Base-by-base conservation (phyloP, 2,113 vertebrate genomes). In the Herpetotheres cachinnans region DNA sequence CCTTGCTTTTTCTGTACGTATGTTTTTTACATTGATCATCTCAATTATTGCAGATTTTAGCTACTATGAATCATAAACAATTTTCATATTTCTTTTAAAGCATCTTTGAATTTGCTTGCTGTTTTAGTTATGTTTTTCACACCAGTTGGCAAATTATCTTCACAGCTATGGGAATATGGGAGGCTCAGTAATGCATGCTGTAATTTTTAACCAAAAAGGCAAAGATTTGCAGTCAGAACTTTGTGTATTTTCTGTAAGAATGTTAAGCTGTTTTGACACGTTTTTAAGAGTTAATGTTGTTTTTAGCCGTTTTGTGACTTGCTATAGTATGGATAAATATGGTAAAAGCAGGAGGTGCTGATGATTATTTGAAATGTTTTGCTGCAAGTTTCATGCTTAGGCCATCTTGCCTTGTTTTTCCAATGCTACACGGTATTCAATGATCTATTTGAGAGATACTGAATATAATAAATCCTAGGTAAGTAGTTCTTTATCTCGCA, bases 401-500 rank as follows among this genome's bases (percentile, higher is more conserved):
- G 36, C 86, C 73, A 70, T 82, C 73, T 79, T 93, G 65, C 65
- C 86, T 86, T 97, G 86, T 94, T 95, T 94, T 86, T 87, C 89
- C 66, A 89, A 55, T 93, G 86, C 65, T 82, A 50, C 74, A 73
- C 82, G 74, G 85, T 89, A 59, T n/a, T 93, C 71, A 49, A 0
- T 86, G 79, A 93, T 86, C 42, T 97, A 54, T 83, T 86, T 94
- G 86, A 92, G 90, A 97, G 82, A 47, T 92, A 92, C 55, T 81
- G 67, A 79, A 72, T 87, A 22, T 40, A 87, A 59, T 89, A 91
- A 95, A 93, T 92, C 94, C 73, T 38, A 65, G 83, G 65, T 89
- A 79, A 91, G 94, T 85, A 73, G 54, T 91, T 94, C 81, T 95
- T 92, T 93, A 93, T 95, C 91, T 96, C 93, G 61, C 54, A 91